Conservation (phyloP, 2,888 invertebrate genomes). For the Eupithecia subfuscata region DNA sequence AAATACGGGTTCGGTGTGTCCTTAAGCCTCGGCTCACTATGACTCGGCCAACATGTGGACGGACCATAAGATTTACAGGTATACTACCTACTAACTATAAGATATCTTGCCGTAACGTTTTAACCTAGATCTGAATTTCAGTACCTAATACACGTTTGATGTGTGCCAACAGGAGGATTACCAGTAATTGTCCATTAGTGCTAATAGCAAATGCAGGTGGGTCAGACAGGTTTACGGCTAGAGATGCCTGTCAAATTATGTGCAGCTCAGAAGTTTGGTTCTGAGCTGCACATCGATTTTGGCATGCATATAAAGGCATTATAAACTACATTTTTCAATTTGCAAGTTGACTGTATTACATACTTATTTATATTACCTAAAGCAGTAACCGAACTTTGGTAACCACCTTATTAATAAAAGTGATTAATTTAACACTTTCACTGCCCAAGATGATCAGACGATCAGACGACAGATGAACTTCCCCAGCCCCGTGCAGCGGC, state of each 20-base stretch:
- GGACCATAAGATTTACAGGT: background rate
- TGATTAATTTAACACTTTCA: too few species aligned
- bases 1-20: too few species aligned
- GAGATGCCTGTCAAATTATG: constrained; percentile 32
- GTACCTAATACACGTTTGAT: background rate
- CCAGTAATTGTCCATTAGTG: constrained; percentile 27
- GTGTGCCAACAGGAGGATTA: background rate
- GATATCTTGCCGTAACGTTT: background rate
- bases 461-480: too few species aligned
- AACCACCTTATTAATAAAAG: too few species aligned
- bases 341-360: too few species aligned
- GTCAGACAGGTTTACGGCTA: constrained; percentile 35
- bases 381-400: too few species aligned
- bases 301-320: background rate
- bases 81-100: background rate
- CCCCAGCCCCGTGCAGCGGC: too few species aligned
- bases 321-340: too few species aligned
- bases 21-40: too few species aligned
- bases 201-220: constrained; percentile 39
- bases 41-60: too few species aligned
- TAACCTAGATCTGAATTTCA: background rate
- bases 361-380: too few species aligned
- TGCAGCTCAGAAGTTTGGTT: background rate
- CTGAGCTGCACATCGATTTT: background rate
- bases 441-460: too few species aligned